Base-by-base conservation (phyloP, 2,113 vertebrate genomes). In the Paedocypris sp. region DNA sequence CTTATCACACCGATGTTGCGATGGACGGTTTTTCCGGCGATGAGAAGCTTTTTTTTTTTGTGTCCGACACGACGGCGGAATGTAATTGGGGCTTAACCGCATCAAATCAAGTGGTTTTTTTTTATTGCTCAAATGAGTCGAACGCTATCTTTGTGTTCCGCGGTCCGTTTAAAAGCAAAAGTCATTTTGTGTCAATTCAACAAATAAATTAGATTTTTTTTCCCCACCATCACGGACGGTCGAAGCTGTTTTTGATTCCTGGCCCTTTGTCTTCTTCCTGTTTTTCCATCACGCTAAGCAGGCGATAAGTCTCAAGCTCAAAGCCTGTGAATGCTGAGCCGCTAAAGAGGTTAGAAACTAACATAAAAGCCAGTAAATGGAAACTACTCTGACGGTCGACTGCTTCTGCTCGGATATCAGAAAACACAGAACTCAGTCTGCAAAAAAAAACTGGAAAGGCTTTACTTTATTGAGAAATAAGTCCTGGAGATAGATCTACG, bases 171-270 rank as follows among this genome's bases (percentile, higher is more conserved):
- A 57, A 62, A 32, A 39, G 52, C 41, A 57, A 75, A 69, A 77
- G 73, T 68, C 66, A 80, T 82, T 80, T 74, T 69, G 78, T 77
- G 82, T 82, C 81, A 80, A 69, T 71, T 74, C 74, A 75, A 81
- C 78, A 82, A 81, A 83, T 72, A 80, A 78, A 80, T 48, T 18
- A 63, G 73, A 77, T 73, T 80, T 69, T 75, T 54, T 63, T 78
- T 73, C 65, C 68, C 73, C 71, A n/a, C 75, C 77, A 51, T 78
- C 50, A 8, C 19, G 13, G 16, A 36, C 39, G 46, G 54, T 57
- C 12, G 25, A 28, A 68, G 42, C 56, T 28, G 31, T 22, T 18
- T 31, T 42, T 64, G 53, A 63, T 69, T 63, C 46, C 35, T 61
- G 63, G 75, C 74, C 75, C 77, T 81, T 77, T 76, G 77, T 80